Evolutionary conservation across 92 coral and sea anemone genomes (phyloP).

Genomic region (Epizoanthus fatuus): DNA sequence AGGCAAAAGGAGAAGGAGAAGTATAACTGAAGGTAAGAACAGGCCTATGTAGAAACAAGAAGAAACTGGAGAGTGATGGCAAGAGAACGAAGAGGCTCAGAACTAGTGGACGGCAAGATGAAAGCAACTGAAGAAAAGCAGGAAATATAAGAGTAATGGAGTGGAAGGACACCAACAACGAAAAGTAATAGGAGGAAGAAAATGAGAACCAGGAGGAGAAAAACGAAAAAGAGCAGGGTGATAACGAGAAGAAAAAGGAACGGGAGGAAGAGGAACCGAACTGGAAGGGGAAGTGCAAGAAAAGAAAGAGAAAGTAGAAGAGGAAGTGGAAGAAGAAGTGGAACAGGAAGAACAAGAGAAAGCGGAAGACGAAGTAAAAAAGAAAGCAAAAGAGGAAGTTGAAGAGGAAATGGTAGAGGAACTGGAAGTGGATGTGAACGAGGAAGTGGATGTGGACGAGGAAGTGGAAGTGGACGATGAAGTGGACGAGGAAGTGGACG

Average conservation of each 20-base stretch:
- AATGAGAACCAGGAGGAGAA: background rate
- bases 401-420: background rate
- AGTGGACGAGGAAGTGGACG: background rate
- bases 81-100: too few species aligned
- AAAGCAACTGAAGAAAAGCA: too few species aligned
- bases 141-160: background rate
- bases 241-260: background rate
- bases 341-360: background rate
- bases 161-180: background rate
- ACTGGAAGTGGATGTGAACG: background rate
- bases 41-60: too few species aligned
- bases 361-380: background rate
- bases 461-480: background rate
- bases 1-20: too few species aligned
- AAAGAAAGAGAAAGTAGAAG: background rate
- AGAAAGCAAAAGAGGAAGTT: background rate
- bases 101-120: too few species aligned
- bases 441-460: background rate
- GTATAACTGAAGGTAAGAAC: too few species aligned
- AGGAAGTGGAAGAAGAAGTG: background rate
- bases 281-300: background rate
- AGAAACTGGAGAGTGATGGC: too few species aligned
- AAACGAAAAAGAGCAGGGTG: background rate
- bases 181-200: background rate
- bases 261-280: background rate